These are phyloP conservation scores for Mactromeris polynyma DNA, from an alignment of 2,888 invertebrate genomes.

Conservation along the genomic window DNA sequence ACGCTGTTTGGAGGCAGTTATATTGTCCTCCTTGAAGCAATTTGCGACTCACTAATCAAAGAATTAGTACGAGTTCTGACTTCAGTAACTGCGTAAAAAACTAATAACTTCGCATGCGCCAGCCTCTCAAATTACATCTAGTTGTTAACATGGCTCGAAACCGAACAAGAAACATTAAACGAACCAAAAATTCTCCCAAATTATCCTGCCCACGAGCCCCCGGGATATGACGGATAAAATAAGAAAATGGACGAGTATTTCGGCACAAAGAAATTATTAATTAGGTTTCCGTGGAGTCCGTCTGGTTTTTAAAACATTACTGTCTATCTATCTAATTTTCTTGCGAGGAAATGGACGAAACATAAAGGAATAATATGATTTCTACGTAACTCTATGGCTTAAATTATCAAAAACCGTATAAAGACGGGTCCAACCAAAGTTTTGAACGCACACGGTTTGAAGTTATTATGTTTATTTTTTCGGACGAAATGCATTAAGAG, in stretches of 20 bases:
- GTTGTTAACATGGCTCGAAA: background rate
- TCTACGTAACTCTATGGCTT: background rate
- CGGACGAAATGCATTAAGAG: too few species aligned
- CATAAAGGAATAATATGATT: background rate
- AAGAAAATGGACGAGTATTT: conserved; percentile 1
- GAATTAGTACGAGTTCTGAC: conserved; percentile 4
- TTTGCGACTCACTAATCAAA: background rate
- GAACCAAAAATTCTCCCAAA: background rate
- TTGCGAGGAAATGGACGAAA: background rate
- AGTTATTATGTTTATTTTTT: too few species aligned
- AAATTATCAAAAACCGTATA: background rate
- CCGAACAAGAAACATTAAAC: background rate
- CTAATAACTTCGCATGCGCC: background rate
- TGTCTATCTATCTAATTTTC: conserved; percentile 12
- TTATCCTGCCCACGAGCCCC: background rate
- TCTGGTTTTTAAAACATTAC: background rate
- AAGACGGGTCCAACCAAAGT: too few species aligned
- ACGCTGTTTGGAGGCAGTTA: background rate
- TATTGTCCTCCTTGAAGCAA: conserved; percentile 10
- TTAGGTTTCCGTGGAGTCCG: background rate
- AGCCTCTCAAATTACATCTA: conserved; percentile 8
- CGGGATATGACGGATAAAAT: background rate
- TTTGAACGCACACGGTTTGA: too few species aligned
- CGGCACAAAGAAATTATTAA: conserved; percentile 13
- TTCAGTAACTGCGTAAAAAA: conserved; percentile 2